phyloP scores from a whole-genome alignment of 1,140 invertebrate species.

The Andricus grossulariae region DNA sequence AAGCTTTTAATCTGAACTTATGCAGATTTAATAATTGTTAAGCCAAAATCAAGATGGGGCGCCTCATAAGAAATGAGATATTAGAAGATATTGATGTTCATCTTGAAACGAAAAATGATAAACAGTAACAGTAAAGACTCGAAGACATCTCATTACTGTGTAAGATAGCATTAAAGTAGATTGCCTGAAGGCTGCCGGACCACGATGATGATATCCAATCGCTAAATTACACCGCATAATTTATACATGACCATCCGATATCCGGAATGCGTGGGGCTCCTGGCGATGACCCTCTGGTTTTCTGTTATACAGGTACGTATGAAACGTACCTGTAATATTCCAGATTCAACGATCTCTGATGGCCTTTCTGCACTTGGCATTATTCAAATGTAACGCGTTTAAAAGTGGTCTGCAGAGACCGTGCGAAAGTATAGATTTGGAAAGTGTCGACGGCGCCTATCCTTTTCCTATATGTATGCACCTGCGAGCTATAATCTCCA shows the following conservation, averaged over 20 bases:
- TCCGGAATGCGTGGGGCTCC: constrained; percentile 55
- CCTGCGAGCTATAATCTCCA: no score
- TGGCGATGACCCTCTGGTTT: constrained; percentile 49
- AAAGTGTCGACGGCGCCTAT: constrained; percentile 45
- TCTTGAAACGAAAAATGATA: constrained; percentile 47
- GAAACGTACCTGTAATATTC: constrained; percentile 41
- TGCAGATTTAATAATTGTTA: no score
- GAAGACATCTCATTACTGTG: constrained; percentile 57
- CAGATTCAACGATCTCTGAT: no score
- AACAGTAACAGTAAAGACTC: constrained; percentile 51
- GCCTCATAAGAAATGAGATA: neutral
- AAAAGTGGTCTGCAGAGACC: constrained; percentile 35
- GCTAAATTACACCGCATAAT: constrained; percentile 53
- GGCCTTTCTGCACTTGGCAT: constrained; percentile 36
- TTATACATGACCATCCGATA: constrained; percentile 55
- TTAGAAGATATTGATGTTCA: neutral
- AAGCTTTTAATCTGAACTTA: no score
- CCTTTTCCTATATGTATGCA: no score
- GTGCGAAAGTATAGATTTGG: constrained; percentile 46
- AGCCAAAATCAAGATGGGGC: no score
- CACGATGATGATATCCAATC: constrained; percentile 56
- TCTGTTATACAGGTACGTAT: neutral
- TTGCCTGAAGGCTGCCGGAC: constrained; percentile 40
- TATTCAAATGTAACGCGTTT: constrained; percentile 43
- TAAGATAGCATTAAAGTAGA: constrained; percentile 52